phyloP scores from a whole-genome alignment of 2,113 vertebrate genomes.

The Morone chrysops region DNA sequence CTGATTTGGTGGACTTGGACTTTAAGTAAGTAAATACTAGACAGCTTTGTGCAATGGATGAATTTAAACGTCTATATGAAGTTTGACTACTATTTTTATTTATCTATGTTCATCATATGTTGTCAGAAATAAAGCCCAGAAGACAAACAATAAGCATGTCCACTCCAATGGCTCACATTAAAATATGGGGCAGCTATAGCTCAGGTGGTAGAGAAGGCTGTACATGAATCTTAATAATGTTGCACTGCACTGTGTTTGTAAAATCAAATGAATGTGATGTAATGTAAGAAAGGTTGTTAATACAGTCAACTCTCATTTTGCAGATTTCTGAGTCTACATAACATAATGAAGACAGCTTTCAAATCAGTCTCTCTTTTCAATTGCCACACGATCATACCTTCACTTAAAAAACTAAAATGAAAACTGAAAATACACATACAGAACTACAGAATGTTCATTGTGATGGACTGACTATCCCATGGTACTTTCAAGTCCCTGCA shows the following conservation, averaged over 20 bases:
- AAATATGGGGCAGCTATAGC: neutral
- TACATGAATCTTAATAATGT: neutral
- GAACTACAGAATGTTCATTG: neutral
- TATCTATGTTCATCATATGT: neutral
- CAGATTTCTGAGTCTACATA: neutral
- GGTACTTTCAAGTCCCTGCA: neutral
- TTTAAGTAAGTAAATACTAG: neutral
- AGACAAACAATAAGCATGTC: neutral
- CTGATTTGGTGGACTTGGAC: too few species aligned
- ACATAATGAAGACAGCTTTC: conserved; percentile 14
- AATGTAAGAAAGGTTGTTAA: conserved; percentile 1
- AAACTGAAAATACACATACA: neutral
- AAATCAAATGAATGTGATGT: neutral
- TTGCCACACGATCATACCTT: neutral
- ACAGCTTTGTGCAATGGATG: neutral
- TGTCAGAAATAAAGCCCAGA: neutral
- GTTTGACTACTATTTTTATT: neutral
- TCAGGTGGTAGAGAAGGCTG: neutral
- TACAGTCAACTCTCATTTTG: conserved; percentile 10
- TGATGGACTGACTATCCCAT: conserved; percentile 16
- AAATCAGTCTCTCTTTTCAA: neutral
- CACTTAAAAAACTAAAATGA: conserved; percentile 1
- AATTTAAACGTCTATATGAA: neutral
- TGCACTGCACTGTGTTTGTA: neutral
- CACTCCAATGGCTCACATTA: neutral